Conservation (phyloP, 1,140 invertebrate species). For the Bombus breviceps region DNA sequence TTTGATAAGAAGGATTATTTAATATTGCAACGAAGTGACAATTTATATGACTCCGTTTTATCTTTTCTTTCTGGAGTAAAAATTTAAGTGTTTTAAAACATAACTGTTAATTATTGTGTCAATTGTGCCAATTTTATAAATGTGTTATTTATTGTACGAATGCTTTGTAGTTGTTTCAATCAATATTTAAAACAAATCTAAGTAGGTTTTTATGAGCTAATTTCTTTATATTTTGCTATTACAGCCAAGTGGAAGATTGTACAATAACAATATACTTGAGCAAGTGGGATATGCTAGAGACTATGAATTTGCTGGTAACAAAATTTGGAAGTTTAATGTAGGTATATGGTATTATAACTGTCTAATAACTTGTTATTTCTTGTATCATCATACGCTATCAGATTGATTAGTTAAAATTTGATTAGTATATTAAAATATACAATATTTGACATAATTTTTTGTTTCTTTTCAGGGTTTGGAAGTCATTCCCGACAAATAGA, state of each 20-base stretch:
- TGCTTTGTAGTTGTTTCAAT: not conserved
- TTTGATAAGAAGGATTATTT: not conserved
- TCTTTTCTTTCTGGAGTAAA: not conserved
- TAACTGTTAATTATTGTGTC: not conserved
- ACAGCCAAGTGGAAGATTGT: not conserved
- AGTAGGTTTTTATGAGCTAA: not conserved
- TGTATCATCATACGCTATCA: not conserved
- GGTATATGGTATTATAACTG: not conserved
- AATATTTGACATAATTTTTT: conserved; percentile 3
- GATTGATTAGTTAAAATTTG: not conserved
- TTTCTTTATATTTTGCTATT: conserved; percentile 5
- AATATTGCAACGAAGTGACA: not conserved
- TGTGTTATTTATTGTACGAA: not conserved
- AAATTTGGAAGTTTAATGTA: not conserved
- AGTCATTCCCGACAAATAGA: conserved; percentile 59
- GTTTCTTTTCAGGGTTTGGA: conserved; percentile 57
- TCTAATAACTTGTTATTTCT: not conserved
- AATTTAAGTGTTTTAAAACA: not conserved
- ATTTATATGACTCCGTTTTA: not conserved
- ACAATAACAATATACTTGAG: rapidly evolving
- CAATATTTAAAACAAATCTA: not conserved
- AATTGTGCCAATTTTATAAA: too few relatives aligned
- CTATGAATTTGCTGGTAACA: too few relatives aligned
- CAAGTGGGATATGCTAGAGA: not conserved
- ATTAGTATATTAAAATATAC: not conserved